Evolutionary conservation across 2,113 vertebrate species (phyloP), one percentile per base, ranked within the genome.

Genomic region (Nanorana parkeri): DNA sequence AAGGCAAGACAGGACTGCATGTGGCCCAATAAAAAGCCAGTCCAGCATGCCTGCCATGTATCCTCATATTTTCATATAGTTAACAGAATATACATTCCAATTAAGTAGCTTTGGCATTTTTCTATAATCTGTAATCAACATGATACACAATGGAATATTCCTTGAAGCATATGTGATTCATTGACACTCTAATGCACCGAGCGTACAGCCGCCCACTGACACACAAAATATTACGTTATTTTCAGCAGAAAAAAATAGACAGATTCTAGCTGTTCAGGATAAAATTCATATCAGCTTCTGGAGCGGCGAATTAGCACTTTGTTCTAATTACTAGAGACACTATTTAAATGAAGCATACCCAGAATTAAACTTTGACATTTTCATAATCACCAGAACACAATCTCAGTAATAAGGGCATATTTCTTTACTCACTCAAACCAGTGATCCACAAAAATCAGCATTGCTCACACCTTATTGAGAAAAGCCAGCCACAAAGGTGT

Each of bases 321-420:
- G 80, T 76, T 76, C 63, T 83, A 83, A 83, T 83, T 83, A 83
- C 71, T 29, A 51, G 61, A 76, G 80, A 83, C 72, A 76, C 80
- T 83, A 67, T 76, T 83, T 76, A 83, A 83, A 83, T 68, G 71
- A 83, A 83, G 80, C 80, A 67, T 83, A 83, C 71, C 63, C 71
- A 83, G 80, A 83, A 83, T 83, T 83, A 83, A 83, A 83, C 80
- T 83, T 68, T 83, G 80, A 83, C 80, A 83, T 83, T 83, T 83
- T 17, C 65, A 76, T 83, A 83, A 83, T 83, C 80, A 83, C 69
- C 72, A 68, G 80, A 76, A 83, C 80, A 83, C 80, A 76, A 83
- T 75, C 71, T 56, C 21, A 17, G 80, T 83, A 83, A 83, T 83
- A 83, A 76, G 73, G 72, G 63, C 63, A 83, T 76, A 83, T 83